Evolutionary conservation across 2,113 vertebrate genomes (phyloP), one percentile per base, ranked within the genome.

Genomic region (Halcyon malimbica): DNA sequence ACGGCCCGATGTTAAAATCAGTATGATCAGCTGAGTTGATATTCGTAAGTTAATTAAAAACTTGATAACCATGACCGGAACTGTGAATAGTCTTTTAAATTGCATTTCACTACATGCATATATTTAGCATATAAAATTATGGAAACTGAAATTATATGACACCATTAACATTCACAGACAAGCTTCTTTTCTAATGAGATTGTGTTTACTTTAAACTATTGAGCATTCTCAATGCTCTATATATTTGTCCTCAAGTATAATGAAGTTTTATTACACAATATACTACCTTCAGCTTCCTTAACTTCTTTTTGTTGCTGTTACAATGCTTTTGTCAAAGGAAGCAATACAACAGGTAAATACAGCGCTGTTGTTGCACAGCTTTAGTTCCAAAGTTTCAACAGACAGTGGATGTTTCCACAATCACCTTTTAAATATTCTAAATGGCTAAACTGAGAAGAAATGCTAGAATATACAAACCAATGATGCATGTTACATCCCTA

Each of bases 141-240:
- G 54, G 88, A 94, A 92, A 80, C 70, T 35, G 91, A 35, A 35
- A 35, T 35, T 35, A 35, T 35, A 35, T 35, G 35, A 87, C 48
- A 74, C 18, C 3, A 53, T 90, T 89, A 94, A 67, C 67, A 95
- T 80, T 83, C 71, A 90, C 29, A 88, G 74, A 71, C 26, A 93
- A 76, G 41, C 25, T 63, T 65, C 50, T 73, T 83, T 48, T 16
- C 59, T 87, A 80, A 60, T 4, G 5, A 76, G 51, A 77, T 1
- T 37, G 28, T 68, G 23, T 46, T 79, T 93, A 83, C 62, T 95
- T 94, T 83, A 87, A 90, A 62, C 35, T 85, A 75, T 1, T 78
- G 28, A 84, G 44, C 14, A 5, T 46, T 83, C 33, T 64, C 25
- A 64, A 51, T 48, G 53, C 28, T 76, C 53, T 83, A 92, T 77